Evolutionary conservation across 2,888 invertebrate species (phyloP), one percentile per base, ranked within the genome.

Genomic region (Hyppa rectilinea): DNA sequence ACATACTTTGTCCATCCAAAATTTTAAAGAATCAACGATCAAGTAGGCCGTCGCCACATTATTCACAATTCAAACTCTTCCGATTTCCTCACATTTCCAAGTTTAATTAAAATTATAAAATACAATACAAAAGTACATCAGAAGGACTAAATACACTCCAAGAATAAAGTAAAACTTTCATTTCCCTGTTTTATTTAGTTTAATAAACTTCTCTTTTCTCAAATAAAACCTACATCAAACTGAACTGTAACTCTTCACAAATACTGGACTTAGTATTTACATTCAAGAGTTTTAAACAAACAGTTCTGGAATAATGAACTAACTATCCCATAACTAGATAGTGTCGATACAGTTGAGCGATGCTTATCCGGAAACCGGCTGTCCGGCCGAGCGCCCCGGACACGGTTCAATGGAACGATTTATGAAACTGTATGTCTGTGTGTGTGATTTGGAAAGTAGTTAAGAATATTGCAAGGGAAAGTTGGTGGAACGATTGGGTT

Each of bases 311-410:
- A 82, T 81, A 81, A 83, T 71, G 50, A 53, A 63, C 55, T 38
- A 69, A 67, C 73, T 64, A 69, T 59, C 26, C 49, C 43, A 56
- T 75, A 78, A 81, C 75, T 81, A 78, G 78, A 74, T 78, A 71
- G 78, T 23, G 49, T 43, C 14, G 49, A 72, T 81, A 81, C 71
- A 70, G 67, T 72, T 55, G 82, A 84, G 56, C 61, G 76, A 47
- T 53, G 63, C 59, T 80, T 75, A 62, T 75, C 76, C 85, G 85
- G 80, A 75, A 84, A 73, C 73, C 77, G 85, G 83, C n/a, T 74
- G 79, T 84, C 61, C 63, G 55, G 70, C 68, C 50, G 67, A 79
- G 55, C 63, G 79, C 65, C 45, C 68, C 68, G 68, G 47, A 61
- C 67, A 69, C 79, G 71, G 74, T 60, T 79, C 80, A 71, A 49